These are phyloP conservation scores for Sesia apiformis DNA, from an alignment of 2,888 invertebrate species.

Conservation along the genomic window DNA sequence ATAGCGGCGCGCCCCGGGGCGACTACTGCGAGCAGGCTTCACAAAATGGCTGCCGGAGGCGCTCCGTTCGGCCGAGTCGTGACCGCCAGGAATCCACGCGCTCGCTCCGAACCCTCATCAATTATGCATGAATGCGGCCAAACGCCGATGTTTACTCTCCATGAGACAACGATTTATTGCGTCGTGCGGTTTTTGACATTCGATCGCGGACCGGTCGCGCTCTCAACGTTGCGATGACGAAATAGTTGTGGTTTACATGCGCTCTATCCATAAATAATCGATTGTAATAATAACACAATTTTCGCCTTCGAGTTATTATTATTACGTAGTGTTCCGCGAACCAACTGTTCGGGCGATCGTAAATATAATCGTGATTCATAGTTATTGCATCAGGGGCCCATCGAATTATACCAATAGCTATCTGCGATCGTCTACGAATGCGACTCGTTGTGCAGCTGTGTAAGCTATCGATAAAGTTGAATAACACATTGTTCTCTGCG, in stretches of 20 bases:
- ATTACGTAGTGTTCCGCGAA: conserved; percentile 12
- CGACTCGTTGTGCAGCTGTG: conserved; percentile 32
- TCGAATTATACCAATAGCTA: conserved; percentile 24
- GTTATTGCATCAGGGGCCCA: conserved; percentile 37
- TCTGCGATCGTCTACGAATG: conserved; percentile 22
- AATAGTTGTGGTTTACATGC: conserved; percentile 36
- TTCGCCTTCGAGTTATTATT: conserved; percentile 9
- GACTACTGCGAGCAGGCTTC: conserved; percentile 52
- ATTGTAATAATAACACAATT: conserved; percentile 3
- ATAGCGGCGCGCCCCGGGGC: conserved; percentile 44
- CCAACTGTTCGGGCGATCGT: conserved; percentile 13
- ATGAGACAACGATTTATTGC: conserved; percentile 70
- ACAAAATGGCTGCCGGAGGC: conserved; percentile 70
- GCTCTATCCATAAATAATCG: conserved; percentile 2
- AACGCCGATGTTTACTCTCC: conserved; percentile 69
- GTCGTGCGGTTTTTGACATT: conserved; percentile 70
- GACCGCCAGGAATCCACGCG: conserved; percentile 69
- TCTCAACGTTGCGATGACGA: conserved; percentile 35
- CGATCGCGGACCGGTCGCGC: conserved; percentile 44
- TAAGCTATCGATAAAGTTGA: conserved; percentile 37
- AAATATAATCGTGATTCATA: conserved; percentile 30
- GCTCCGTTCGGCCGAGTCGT: conserved; percentile 53
- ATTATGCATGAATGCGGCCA: conserved; percentile 72
- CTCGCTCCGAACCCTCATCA: conserved; percentile 60
- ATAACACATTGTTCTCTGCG: conserved; percentile 46